Base-by-base conservation (phyloP, 1,140 invertebrate species). In the Bombus superbus region DNA sequence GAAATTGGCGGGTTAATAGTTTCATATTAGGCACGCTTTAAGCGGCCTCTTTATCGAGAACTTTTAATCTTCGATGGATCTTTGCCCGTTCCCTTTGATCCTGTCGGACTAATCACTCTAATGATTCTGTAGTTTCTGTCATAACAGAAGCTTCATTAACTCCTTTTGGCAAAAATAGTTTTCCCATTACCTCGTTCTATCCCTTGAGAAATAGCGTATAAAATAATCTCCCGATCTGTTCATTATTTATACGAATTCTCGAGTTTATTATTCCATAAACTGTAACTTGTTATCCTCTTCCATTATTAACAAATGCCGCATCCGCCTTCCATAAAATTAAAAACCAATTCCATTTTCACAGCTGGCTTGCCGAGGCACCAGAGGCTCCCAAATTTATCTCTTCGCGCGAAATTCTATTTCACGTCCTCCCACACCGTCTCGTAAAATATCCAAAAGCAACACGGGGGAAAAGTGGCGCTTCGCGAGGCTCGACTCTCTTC, bases 21-120 rank as follows among this genome's bases (percentile, higher is more conserved):
- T 59, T 62, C 82, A 53, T 47, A 32, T 79, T 83, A 83, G 82
- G 59, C 74, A 83, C 82, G 82, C 44, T 69, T 78, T 83, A 75
- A 75, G 11, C 72, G 71, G 32, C 9, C 40, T 40, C 15, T 64
- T 76, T 84, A 84, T 71, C 82, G 47, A 25, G 15, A 15, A 44
- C 13, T 69, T 78, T 78, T 69, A 59, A 77, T 78, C 82, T 78
- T 18, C 42, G 18, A 66, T 64, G 62, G 44, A 83, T 77, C 73
- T 57, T 35, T 42, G 28, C 10, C 32, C 68, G 59, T 22, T 28
- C 32, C 32, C 64, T 38, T 62, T 73, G n/a, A 42, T 47, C 64
- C 62, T 6, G 10, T 25, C 28, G 4, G 22, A 44, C 62, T 38
- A 64, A 66, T 76, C 71, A 13, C 32, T 10, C 44, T 66, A 69